A percentile compares a stretch with the other conserved stretches of the same genome.
phyloP scores from a whole-genome alignment of 2,888 invertebrate species.

The Anoncus sp. region DNA sequence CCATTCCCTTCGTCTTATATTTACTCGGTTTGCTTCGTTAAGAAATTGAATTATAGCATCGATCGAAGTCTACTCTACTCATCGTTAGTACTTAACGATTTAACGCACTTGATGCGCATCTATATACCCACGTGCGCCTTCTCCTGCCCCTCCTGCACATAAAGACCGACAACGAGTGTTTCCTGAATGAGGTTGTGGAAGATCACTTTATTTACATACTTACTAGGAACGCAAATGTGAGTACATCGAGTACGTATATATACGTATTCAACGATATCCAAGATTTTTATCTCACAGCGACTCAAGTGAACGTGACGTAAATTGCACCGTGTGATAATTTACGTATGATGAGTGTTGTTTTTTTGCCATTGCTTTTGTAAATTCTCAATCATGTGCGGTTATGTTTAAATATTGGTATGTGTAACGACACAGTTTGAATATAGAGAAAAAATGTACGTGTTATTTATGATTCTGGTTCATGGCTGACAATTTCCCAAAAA shows the following conservation, averaged over 20 bases:
- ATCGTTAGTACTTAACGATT: constrained; percentile 52
- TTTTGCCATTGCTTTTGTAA: not conserved
- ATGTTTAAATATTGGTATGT: not conserved
- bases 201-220: constrained; percentile 44
- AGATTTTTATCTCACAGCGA: constrained; percentile 3
- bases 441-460: no score
- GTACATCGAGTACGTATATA: not conserved
- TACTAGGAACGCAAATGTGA: not conserved
- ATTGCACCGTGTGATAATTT: not conserved
- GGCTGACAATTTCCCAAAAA: no score
- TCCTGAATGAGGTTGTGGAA: constrained; percentile 4
- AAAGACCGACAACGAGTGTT: not conserved
- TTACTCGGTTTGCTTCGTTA: constrained; percentile 55
- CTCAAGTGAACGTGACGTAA: not conserved
- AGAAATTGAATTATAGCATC: constrained; percentile 59
- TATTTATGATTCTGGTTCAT: no score
- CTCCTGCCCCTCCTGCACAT: no score
- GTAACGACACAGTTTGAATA: no score
- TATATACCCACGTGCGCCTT: not conserved
- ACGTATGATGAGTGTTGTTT: not conserved
- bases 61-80: constrained; percentile 51
- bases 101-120: constrained; percentile 33
- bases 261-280: not conserved
- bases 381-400: not conserved
- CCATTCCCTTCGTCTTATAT: constrained; percentile 27